Conservation (phyloP, 2,113 vertebrate species). For the Raja brachyura region DNA sequence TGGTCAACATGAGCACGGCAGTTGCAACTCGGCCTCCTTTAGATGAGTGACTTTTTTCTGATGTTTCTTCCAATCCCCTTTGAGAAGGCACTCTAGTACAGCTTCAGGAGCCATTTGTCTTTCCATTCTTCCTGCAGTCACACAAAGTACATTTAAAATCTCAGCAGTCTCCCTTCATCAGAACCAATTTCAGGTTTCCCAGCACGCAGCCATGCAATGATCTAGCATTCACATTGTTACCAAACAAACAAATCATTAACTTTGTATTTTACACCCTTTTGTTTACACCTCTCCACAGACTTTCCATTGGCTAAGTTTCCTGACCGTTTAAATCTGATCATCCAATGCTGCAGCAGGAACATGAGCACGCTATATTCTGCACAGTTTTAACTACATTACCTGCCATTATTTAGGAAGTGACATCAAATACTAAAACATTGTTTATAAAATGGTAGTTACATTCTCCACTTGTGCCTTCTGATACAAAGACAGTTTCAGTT, state of each 20-base stretch:
- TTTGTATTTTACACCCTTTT: not conserved
- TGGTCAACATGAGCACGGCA: conserved; percentile 29
- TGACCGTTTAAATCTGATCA: not conserved
- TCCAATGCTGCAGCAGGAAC: not conserved
- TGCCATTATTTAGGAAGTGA: not conserved
- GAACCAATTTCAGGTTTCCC: conserved; percentile 22
- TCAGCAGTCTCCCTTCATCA: conserved; percentile 26
- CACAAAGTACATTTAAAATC: conserved; percentile 38
- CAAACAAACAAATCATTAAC: not conserved
- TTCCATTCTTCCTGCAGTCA: conserved; percentile 39
- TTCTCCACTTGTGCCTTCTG: not conserved
- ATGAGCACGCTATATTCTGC: not conserved
- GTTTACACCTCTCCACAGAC: not conserved
- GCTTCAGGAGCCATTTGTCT: conserved; percentile 26
- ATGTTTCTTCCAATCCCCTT: conserved; percentile 35
- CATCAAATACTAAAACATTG: not conserved
- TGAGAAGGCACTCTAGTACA: conserved; percentile 28
- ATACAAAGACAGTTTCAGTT: not conserved
- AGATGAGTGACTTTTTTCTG: conserved; percentile 37
- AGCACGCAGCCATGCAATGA: not conserved
- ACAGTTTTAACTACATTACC: not conserved
- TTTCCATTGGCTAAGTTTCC: not conserved
- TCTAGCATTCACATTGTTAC: not conserved
- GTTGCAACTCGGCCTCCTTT: conserved; percentile 23
- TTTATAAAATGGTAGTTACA: not conserved